Conservation (phyloP, 2,113 vertebrate genomes). For the Ivindomyrus marchei region DNA sequence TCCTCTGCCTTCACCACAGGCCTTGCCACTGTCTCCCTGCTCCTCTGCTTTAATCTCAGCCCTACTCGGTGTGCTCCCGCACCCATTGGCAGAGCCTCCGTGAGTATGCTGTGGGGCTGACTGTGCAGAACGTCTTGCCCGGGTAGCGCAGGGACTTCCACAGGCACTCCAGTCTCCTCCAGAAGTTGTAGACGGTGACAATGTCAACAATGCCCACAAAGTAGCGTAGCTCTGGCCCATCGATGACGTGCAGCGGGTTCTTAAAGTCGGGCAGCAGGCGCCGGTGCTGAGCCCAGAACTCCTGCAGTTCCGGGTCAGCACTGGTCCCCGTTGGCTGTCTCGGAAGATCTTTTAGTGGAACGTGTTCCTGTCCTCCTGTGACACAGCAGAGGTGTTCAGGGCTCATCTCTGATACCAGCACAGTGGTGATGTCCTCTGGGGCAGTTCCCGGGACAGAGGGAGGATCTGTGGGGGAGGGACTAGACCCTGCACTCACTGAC, state of each 20-base stretch:
- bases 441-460: constrained; percentile 49
- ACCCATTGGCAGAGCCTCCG: constrained; percentile 70
- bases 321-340: not conserved
- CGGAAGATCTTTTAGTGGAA: not conserved
- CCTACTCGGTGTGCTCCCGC: constrained; percentile 58
- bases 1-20: not conserved
- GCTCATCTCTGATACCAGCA: constrained; percentile 36
- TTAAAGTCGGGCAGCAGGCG: constrained; percentile 65
- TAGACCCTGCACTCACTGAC: constrained; percentile 49
- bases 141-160: constrained; percentile 76
- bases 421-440: constrained; percentile 44
- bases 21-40: not conserved
- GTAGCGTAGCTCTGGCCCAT: constrained; percentile 74
- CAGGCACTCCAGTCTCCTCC: constrained; percentile 69
- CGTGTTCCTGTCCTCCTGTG: not conserved
- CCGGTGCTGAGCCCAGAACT: constrained; percentile 61
- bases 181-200: constrained; percentile 73
- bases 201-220: constrained; percentile 83
- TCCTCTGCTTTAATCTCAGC: not conserved
- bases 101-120: constrained; percentile 68
- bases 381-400: not conserved
- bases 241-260: constrained; percentile 75
- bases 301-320: constrained; percentile 34
- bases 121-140: constrained; percentile 70
- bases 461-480: constrained; percentile 27